Evolutionary conservation across 2,113 vertebrate species (phyloP).

Genomic region (Gopherus flavomarginatus): DNA sequence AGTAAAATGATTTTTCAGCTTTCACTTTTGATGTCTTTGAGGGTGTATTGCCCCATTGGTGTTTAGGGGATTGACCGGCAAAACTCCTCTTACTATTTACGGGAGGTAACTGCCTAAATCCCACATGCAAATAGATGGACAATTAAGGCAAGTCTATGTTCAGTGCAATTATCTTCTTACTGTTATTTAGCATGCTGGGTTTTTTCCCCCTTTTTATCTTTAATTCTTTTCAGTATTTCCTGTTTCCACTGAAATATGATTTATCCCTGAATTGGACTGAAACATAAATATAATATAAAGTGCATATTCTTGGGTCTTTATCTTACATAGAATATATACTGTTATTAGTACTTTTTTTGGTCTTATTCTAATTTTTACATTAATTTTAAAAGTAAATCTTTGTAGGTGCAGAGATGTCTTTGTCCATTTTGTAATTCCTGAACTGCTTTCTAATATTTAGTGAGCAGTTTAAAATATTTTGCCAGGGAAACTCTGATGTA

Average conservation of each 20-base stretch:
- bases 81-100: slow-evolving; percentile 53
- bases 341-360: not conserved
- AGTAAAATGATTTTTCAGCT: slow-evolving; percentile 60
- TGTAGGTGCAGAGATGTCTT: not conserved
- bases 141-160: slow-evolving; percentile 55
- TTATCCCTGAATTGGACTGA: not conserved
- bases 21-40: slow-evolving; percentile 15
- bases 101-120: slow-evolving; percentile 66
- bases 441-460: slow-evolving; percentile 27
- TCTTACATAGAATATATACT: not conserved
- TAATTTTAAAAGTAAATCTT: not conserved
- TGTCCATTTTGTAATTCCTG: not conserved
- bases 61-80: slow-evolving; percentile 49
- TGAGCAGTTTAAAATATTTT: slow-evolving; percentile 3
- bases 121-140: slow-evolving; percentile 20
- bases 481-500: not conserved
- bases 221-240: slow-evolving; percentile 20
- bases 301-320: not conserved
- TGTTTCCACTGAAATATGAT: not conserved
- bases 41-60: slow-evolving; percentile 35
- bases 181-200: slow-evolving; percentile 54
- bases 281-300: not conserved
- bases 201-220: not conserved
- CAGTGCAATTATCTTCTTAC: slow-evolving; percentile 58
- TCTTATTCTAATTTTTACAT: not conserved